A percentile compares a stretch with the other conserved stretches of the same genome.
These are phyloP conservation scores for Actinostola sp. DNA, from an alignment of 92 coral and sea anemone genomes.

Conservation along the genomic window DNA sequence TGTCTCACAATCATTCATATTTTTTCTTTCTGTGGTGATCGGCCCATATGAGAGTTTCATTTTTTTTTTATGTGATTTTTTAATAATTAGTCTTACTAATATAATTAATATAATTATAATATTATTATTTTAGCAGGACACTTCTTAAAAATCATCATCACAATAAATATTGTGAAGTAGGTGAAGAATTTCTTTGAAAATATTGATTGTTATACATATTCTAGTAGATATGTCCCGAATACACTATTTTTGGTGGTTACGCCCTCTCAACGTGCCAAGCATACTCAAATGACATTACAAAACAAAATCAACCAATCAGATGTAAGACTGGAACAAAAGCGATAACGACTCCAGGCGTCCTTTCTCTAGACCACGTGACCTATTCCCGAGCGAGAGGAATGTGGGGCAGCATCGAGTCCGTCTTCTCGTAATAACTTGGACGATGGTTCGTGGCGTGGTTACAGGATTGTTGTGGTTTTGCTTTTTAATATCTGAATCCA, in stretches of 20 bases:
- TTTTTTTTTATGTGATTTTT: too few relatives aligned
- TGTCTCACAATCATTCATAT: too few relatives aligned
- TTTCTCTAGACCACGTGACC: slow-evolving; percentile 29
- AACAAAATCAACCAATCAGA: slow-evolving; percentile 31
- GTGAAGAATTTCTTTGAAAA: too few relatives aligned
- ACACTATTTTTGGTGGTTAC: not conserved
- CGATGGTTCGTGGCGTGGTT: slow-evolving; percentile 30
- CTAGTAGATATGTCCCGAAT: not conserved
- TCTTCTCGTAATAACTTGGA: slow-evolving; percentile 15
- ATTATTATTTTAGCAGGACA: too few relatives aligned
- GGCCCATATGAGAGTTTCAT: too few relatives aligned
- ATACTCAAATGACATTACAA: slow-evolving; percentile 13
- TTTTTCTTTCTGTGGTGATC: too few relatives aligned
- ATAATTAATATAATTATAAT: too few relatives aligned
- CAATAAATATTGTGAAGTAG: too few relatives aligned
- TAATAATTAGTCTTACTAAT: too few relatives aligned
- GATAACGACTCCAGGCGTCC: slow-evolving; percentile 30
- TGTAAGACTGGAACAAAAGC: slow-evolving; percentile 5
- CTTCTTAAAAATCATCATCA: too few relatives aligned
- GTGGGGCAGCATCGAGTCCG: slow-evolving; percentile 29
- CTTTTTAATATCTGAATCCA: slow-evolving; percentile 4
- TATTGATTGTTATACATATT: too few relatives aligned
- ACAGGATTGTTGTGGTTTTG: slow-evolving; percentile 29
- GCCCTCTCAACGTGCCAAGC: slow-evolving; percentile 27
- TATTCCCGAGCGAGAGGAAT: slow-evolving; percentile 23